Evolutionary conservation across 1,140 invertebrate species (phyloP).

Genomic region (Drosophila cardini): DNA sequence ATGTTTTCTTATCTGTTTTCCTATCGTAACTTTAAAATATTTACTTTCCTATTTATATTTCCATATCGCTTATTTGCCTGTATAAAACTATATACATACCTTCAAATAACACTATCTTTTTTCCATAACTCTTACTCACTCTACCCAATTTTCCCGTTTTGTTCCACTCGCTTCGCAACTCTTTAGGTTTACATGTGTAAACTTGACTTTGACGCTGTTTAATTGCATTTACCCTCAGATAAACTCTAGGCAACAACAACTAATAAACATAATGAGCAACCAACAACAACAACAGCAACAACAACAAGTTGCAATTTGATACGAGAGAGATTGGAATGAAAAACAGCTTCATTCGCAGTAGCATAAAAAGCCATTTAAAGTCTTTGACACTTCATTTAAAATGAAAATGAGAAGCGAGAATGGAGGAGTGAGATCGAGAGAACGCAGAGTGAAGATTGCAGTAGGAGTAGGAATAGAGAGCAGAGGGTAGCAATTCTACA

Average conservation of each 20-base stretch:
- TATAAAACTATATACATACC: no score
- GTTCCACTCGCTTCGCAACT: background rate
- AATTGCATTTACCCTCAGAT: slow-evolving; percentile 23
- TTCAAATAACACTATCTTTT: no score
- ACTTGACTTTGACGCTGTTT: slow-evolving; percentile 43
- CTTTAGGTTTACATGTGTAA: background rate
- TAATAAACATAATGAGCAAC: slow-evolving; percentile 53
- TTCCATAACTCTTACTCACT: background rate
- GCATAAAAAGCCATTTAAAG: slow-evolving; percentile 82
- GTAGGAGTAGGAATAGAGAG: background rate
- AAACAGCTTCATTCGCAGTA: slow-evolving; percentile 79
- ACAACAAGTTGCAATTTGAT: slow-evolving; percentile 35
- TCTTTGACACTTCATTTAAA: slow-evolving; percentile 83
- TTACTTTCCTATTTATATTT: no score
- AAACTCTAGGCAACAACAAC: slow-evolving; percentile 5
- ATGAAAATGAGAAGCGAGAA: slow-evolving; percentile 71
- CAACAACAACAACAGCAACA: slow-evolving; percentile 10
- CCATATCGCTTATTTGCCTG: no score
- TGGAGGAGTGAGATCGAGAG: background rate
- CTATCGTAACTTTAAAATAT: no score
- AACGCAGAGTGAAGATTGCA: background rate
- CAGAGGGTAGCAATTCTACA: background rate
- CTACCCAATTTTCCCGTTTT: background rate
- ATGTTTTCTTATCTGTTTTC: no score
- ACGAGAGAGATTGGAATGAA: slow-evolving; percentile 47